Evolutionary conservation across 2,113 vertebrate genomes (phyloP).

Genomic region (Forbesichthys agassizii): DNA sequence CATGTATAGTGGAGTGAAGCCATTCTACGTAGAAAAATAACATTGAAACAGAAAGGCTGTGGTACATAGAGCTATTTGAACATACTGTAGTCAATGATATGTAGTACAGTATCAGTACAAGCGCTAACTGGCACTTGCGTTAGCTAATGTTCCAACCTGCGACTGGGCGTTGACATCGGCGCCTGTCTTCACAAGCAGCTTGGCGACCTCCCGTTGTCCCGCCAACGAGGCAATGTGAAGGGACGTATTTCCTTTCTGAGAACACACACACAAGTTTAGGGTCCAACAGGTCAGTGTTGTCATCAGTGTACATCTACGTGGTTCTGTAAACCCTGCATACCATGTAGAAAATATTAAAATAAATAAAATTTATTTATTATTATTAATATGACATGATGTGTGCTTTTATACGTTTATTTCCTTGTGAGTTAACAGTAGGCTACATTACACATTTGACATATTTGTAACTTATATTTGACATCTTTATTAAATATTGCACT

Average conservation of each 20-base stretch:
- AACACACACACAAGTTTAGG: conserved; percentile 1
- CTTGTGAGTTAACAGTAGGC: no score
- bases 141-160: conserved; percentile 78
- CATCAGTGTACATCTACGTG: no score
- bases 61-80: no score
- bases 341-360: no score
- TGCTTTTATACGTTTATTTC: no score
- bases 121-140: background rate
- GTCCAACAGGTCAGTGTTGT: background rate
- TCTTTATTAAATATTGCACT: background rate
- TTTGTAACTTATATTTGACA: background rate
- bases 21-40: conserved; percentile 81
- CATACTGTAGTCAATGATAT: background rate
- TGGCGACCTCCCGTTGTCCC: conserved; percentile 91
- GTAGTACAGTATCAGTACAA: no score
- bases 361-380: no score
- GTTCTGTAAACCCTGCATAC: no score
- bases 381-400: no score
- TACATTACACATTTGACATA: no score
- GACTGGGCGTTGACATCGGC: conserved; percentile 94
- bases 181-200: conserved; percentile 89
- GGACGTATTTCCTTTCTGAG: conserved; percentile 96
- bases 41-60: conserved; percentile 1
- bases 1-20: conserved; percentile 98
- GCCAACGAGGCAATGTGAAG: conserved; percentile 96